These are phyloP conservation scores for Sepioteuthis lessoniana DNA, from an alignment of 2,888 invertebrate genomes.

Conservation along the genomic window DNA sequence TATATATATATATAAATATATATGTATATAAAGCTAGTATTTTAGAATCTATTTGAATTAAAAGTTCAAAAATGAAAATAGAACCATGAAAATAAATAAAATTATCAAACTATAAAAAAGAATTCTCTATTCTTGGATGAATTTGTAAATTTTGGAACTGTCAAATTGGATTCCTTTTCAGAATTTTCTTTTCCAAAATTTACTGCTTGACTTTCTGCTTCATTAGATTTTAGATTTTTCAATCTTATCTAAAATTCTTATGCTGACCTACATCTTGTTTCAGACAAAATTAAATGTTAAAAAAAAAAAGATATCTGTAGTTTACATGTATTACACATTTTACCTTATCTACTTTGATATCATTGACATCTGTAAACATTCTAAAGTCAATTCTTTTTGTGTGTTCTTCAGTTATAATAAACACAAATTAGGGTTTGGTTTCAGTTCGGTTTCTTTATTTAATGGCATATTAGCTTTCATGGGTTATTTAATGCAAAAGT, in stretches of 20 bases:
- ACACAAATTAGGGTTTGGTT: too few relatives aligned
- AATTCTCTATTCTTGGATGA: background rate
- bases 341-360: background rate
- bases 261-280: background rate
- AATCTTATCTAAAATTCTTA: background rate
- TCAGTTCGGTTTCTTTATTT: too few relatives aligned
- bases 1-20: too few relatives aligned
- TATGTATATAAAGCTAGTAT: too few relatives aligned
- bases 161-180: background rate
- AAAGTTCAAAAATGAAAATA: too few relatives aligned
- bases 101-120: background rate
- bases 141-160: background rate
- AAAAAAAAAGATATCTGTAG: background rate
- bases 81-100: too few relatives aligned
- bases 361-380: background rate
- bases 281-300: background rate
- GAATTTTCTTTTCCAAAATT: background rate
- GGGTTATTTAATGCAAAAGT: too few relatives aligned
- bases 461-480: too few relatives aligned
- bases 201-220: background rate
- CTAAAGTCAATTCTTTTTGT: too few relatives aligned
- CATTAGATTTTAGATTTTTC: background rate
- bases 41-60: too few relatives aligned
- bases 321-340: background rate
- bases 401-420: too few relatives aligned